Conservation (phyloP, 35 echinoderm and acorn worm genomes). For the Heliocidaris tuberculata region DNA sequence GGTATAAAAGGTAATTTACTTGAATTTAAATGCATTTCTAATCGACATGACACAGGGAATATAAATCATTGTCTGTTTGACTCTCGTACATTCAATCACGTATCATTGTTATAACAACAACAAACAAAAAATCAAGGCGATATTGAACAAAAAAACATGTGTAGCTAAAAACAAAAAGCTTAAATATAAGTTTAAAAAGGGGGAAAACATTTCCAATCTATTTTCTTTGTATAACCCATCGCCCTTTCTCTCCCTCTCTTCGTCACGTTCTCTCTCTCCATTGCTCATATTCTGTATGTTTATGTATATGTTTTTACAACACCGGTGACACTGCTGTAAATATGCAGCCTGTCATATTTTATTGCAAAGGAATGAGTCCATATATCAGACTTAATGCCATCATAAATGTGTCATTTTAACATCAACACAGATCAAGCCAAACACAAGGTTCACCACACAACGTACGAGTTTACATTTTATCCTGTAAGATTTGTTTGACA, state of each 20-base stretch:
- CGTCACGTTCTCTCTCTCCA: not conserved
- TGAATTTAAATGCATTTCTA: not conserved
- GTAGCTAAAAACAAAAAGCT: not conserved
- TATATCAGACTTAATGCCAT: not conserved
- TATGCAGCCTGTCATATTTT: not conserved
- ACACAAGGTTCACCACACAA: not conserved
- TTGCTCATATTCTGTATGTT: not conserved
- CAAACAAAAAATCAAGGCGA: not conserved
- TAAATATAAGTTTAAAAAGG: too few relatives aligned
- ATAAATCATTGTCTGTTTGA: not conserved
- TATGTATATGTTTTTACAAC: slow-evolving; percentile 19
- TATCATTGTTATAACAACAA: not conserved
- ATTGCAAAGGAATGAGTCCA: not conserved
- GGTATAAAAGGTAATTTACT: not conserved
- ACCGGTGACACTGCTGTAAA: not conserved
- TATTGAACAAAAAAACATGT: not conserved
- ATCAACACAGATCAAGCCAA: not conserved
- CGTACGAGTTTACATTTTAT: not conserved
- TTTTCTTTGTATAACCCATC: not conserved
- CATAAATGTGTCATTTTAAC: slow-evolving; percentile 6
- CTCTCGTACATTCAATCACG: not conserved
- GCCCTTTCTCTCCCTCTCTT: not conserved
- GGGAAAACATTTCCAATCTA: too few relatives aligned
- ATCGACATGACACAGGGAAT: not conserved
- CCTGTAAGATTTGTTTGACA: not conserved